These are phyloP conservation scores for Pterobdella sp. DNA, from an alignment of 2,888 invertebrate genomes.

Conservation along the genomic window DNA sequence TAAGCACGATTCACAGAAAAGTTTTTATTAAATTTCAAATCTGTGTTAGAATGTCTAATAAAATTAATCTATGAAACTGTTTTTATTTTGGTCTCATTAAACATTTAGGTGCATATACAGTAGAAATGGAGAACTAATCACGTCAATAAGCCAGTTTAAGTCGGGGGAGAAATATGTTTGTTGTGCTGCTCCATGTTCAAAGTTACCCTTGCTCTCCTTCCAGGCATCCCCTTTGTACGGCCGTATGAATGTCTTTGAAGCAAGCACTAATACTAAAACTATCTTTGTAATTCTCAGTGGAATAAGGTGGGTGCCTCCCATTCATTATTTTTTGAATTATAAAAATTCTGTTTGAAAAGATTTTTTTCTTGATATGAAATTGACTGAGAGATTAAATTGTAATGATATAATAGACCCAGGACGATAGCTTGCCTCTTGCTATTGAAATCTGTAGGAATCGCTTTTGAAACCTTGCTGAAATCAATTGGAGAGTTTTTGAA, in stretches of 20 bases:
- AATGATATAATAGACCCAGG: constrained; percentile 1
- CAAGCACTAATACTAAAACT: constrained; percentile 20
- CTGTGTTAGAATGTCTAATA: no score
- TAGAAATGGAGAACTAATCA: constrained; percentile 20
- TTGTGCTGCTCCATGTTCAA: constrained; percentile 22
- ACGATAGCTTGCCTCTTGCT: constrained; percentile 25
- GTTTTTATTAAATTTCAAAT: no score
- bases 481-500: constrained; percentile 24
- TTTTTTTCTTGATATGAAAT: neutral
- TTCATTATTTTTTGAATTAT: neutral
- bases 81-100: no score
- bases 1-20: no score
- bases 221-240: neutral
- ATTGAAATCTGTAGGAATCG: constrained; percentile 19
- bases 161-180: constrained; percentile 24
- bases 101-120: constrained; percentile 24
- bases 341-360: neutral
- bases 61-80: no score
- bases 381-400: neutral
- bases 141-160: constrained; percentile 14
- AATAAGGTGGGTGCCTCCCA: neutral
- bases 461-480: constrained; percentile 14
- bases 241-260: constrained; percentile 11
- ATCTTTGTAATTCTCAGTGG: constrained; percentile 25
- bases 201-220: constrained; percentile 15